Conservation (phyloP, 1,140 invertebrate species). For the Drosophila repleta region DNA sequence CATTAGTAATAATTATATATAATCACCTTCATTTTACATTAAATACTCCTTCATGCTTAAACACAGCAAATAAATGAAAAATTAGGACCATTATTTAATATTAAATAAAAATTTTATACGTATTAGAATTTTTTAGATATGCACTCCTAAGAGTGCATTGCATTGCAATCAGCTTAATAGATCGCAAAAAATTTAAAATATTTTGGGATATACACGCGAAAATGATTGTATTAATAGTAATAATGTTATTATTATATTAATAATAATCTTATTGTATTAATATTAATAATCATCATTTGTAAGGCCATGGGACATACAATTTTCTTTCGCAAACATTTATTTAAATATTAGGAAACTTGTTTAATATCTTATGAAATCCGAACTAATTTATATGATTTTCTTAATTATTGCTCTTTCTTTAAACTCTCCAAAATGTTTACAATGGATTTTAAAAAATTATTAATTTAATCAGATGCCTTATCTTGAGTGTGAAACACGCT, state of each 20-base stretch:
- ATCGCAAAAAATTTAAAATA: not conserved
- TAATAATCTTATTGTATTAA: no score
- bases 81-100: no score
- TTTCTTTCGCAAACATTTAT: not conserved
- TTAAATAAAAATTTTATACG: no score
- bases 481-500: conserved; percentile 68
- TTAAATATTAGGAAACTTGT: conserved; percentile 3
- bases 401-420: conserved; percentile 51
- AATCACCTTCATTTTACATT: no score
- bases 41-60: no score
- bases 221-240: not conserved
- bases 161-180: not conserved
- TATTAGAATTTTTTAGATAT: not conserved
- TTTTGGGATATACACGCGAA: not conserved
- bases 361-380: conserved; percentile 6
- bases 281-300: no score
- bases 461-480: conserved; percentile 63
- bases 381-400: conserved; percentile 6
- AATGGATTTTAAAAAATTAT: conserved; percentile 19
- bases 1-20: no score
- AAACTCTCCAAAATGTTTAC: conserved; percentile 22
- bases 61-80: no score
- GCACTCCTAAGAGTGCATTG: not conserved
- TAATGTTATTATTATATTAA: no score
- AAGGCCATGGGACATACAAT: not conserved